Evolutionary conservation across 1,140 invertebrate genomes (phyloP).

Genomic region (Neelides sp.): DNA sequence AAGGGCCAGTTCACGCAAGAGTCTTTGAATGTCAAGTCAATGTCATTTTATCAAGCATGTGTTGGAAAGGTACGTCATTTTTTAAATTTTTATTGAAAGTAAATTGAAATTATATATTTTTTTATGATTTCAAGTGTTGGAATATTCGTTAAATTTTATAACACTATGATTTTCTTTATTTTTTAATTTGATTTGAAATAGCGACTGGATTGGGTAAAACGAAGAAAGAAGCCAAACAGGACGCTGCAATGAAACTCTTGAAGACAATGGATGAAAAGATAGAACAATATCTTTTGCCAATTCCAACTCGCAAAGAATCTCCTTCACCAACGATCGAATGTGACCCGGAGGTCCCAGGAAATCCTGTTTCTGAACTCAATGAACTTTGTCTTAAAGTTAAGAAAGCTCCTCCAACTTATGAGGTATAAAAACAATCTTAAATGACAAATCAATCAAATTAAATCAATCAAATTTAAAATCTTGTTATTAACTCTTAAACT

Average conservation of each 20-base stretch:
- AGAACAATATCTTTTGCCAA: constrained; percentile 3
- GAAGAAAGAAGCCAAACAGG: constrained; percentile 28
- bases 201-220: constrained; percentile 19
- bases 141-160: neutral
- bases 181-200: neutral
- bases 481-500: neutral
- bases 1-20: constrained; percentile 16
- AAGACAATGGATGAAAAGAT: constrained; percentile 11
- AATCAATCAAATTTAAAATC: neutral
- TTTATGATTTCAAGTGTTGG: neutral
- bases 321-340: constrained; percentile 5
- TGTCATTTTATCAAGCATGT: constrained; percentile 10
- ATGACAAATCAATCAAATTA: neutral
- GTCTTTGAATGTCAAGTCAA: constrained; percentile 13
- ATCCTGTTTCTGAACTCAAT: constrained; percentile 30
- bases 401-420: constrained; percentile 19
- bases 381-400: constrained; percentile 22
- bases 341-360: constrained; percentile 24
- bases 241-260: constrained; percentile 23
- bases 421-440: constrained; percentile 7
- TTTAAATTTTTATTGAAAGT: neutral
- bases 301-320: neutral
- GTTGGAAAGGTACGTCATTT: constrained; percentile 9
- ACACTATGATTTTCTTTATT: neutral
- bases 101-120: neutral